Conservation (phyloP, 2,797 vertebrate species). For the Selene dorsalis region DNA sequence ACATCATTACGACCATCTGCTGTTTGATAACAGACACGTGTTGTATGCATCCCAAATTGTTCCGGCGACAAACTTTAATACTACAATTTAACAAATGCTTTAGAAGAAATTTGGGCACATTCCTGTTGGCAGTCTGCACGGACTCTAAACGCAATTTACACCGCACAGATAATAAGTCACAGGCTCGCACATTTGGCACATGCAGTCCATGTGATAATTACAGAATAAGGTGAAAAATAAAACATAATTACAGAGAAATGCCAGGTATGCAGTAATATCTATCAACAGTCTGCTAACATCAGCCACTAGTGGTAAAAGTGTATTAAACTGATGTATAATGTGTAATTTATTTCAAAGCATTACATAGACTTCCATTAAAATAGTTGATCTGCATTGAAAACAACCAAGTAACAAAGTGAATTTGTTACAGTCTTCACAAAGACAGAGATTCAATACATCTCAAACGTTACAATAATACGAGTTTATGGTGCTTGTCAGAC, state of each 20-base stretch:
- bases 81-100: conserved; percentile 23
- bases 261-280: neutral
- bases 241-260: neutral
- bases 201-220: neutral
- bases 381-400: neutral
- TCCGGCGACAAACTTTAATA: conserved; percentile 34
- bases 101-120: conserved; percentile 9
- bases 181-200: conserved; percentile 7
- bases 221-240: neutral
- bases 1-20: conserved; percentile 59
- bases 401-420: neutral
- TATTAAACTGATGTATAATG: neutral
- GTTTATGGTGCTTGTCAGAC: neutral
- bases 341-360: neutral
- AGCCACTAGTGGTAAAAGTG: neutral
- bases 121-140: conserved; percentile 1
- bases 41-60: conserved; percentile 36
- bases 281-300: neutral
- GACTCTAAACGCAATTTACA: neutral
- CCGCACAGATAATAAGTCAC: conserved; percentile 10
- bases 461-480: neutral
- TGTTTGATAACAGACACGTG: conserved; percentile 49
- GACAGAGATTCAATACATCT: neutral
- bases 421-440: neutral
- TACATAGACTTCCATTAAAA: neutral